Percentiles rank a stretch among this genome's conserved stretches.
phyloP scores from a whole-genome alignment of 2,113 vertebrate species.

The Lonchura striata region DNA sequence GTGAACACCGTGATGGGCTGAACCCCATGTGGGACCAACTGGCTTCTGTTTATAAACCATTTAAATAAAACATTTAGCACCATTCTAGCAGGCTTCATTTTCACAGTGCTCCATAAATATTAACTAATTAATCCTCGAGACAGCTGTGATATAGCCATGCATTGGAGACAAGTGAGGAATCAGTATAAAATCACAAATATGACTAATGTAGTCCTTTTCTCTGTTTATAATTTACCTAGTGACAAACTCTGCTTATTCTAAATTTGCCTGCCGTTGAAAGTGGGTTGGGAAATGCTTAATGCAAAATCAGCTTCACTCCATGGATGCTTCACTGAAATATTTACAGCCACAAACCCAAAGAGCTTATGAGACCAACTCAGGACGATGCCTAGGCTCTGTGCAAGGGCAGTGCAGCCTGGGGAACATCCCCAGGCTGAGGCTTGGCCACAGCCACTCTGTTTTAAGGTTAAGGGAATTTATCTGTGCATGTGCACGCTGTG shows the following conservation, averaged over 20 bases:
- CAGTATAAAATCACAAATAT: background rate
- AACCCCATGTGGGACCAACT: background rate
- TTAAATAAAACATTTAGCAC: constrained; percentile 55
- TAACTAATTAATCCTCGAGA: constrained; percentile 57
- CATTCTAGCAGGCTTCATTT: background rate
- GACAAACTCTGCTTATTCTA: background rate
- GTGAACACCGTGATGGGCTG: background rate
- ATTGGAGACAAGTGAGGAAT: background rate
- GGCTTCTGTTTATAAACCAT: constrained; percentile 43
- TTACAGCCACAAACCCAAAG: background rate
- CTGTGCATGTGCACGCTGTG: background rate
- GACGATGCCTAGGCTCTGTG: background rate
- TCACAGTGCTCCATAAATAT: constrained; percentile 39
- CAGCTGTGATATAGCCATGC: background rate
- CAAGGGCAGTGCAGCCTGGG: background rate
- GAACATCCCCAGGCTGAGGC: background rate
- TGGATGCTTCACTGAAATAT: background rate
- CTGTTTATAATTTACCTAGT: background rate
- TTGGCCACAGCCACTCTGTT: background rate
- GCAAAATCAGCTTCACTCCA: background rate
- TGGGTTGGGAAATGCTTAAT: background rate
- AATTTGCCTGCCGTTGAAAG: background rate
- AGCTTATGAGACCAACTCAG: background rate
- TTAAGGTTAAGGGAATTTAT: background rate
- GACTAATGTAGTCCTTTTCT: background rate